These are phyloP conservation scores for Lasioglossum villosulum DNA, from an alignment of 2,888 invertebrate species.

Conservation along the genomic window DNA sequence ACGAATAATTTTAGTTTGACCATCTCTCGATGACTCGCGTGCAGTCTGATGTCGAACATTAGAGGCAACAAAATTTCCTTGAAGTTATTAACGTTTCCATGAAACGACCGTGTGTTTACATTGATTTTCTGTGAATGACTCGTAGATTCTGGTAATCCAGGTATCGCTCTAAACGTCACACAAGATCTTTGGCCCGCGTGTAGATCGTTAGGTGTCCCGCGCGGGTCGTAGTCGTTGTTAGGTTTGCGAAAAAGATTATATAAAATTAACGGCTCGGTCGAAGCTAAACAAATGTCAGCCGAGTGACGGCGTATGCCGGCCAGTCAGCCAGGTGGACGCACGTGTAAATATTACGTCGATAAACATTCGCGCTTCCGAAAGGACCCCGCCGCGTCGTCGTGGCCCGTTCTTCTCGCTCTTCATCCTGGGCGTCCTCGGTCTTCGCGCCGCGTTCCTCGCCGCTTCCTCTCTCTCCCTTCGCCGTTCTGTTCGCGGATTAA, in stretches of 20 bases:
- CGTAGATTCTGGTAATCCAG: slow-evolving; percentile 18
- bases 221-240: slow-evolving; percentile 56
- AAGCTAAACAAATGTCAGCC: slow-evolving; percentile 80
- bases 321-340: slow-evolving; percentile 33
- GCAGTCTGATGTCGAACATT: neutral
- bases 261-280: slow-evolving; percentile 80
- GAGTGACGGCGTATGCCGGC: slow-evolving; percentile 45
- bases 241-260: slow-evolving; percentile 80
- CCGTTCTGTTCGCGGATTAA: slow-evolving; percentile 64
- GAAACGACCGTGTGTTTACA: neutral
- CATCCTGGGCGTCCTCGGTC: slow-evolving; percentile 45
- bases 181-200: neutral
- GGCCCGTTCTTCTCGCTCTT: slow-evolving; percentile 39
- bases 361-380: slow-evolving; percentile 81
- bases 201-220: slow-evolving; percentile 54
- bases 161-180: neutral
- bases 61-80: neutral
- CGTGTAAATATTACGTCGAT: slow-evolving; percentile 81
- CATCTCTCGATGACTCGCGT: neutral
- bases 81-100: neutral
- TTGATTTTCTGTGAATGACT: slow-evolving; percentile 5
- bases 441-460: slow-evolving; percentile 21
- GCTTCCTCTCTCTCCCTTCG: neutral
- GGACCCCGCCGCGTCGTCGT: slow-evolving; percentile 66
- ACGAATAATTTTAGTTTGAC: neutral